phyloP scores from a whole-genome alignment of 2,113 vertebrate species.

The Parus major region DNA sequence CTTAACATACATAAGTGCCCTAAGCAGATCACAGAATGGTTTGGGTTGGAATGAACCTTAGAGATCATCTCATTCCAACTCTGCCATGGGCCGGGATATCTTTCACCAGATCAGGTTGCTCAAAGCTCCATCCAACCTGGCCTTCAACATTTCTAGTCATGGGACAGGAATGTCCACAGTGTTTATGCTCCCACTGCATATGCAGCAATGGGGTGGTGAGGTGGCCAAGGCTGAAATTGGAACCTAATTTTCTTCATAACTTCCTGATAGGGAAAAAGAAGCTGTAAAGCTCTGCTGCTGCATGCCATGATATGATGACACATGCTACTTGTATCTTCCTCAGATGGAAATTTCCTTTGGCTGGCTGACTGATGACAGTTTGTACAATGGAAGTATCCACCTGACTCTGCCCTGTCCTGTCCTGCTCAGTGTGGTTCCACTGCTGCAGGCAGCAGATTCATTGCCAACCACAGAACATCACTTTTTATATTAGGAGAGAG shows the following conservation, averaged over 20 bases:
- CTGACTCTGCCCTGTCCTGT: neutral
- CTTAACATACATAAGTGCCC: neutral
- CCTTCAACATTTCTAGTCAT: neutral
- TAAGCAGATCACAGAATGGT: neutral
- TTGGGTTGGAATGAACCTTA: neutral
- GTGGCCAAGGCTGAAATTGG: neutral
- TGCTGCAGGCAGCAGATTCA: neutral
- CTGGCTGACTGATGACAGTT: accelerated
- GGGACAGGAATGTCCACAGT: neutral
- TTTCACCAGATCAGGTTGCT: neutral
- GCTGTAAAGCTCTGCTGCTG: neutral
- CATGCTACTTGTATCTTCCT: neutral
- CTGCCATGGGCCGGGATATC: neutral
- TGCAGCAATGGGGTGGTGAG: neutral
- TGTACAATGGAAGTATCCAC: no score
- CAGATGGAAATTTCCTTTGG: neutral
- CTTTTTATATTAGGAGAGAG: neutral
- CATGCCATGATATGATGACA: accelerated
- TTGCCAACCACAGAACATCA: neutral
- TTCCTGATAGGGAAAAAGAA: neutral
- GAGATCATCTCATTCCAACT: neutral
- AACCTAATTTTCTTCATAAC: neutral
- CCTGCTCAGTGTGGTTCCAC: neutral
- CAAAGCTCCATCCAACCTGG: neutral
- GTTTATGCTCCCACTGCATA: neutral